These are phyloP conservation scores for Himalopsyche tibetana DNA, from an alignment of 2,888 invertebrate species.

Conservation along the genomic window DNA sequence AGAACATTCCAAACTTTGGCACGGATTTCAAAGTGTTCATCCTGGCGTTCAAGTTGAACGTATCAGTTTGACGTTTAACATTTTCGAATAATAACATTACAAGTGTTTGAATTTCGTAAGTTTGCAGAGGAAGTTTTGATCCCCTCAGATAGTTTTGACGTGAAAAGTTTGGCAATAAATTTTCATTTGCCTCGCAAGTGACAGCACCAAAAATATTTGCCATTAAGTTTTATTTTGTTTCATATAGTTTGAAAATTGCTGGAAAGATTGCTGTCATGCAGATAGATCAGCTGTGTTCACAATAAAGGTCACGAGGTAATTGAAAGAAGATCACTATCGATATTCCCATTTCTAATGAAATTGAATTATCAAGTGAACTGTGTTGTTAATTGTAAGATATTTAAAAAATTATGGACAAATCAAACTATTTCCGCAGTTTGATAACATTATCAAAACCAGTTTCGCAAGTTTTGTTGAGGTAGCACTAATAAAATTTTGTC, in stretches of 20 bases:
- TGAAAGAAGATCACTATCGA: no score
- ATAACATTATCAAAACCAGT: no score
- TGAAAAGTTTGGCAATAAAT: constrained; percentile 1
- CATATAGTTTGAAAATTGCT: not conserved
- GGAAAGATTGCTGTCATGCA: not conserved
- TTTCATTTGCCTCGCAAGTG: constrained; percentile 1
- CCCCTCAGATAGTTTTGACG: not conserved
- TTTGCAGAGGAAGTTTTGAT: constrained; percentile 1
- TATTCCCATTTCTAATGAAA: no score
- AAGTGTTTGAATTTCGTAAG: not conserved
- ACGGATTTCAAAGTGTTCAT: not conserved
- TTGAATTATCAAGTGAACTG: no score
- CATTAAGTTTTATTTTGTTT: not conserved
- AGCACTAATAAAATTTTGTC: no score
- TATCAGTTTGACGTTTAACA: constrained; percentile 30
- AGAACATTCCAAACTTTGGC: not conserved
- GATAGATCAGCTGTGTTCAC: no score
- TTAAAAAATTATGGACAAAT: no score
- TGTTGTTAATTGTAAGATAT: no score
- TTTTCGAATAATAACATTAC: constrained; percentile 12
- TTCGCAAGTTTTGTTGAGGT: no score
- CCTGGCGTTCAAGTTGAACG: not conserved
- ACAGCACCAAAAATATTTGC: constrained; percentile 6
- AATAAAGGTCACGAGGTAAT: no score
- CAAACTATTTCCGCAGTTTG: no score